Evolutionary conservation across 2,113 vertebrate species (phyloP).

Genomic region (Ellobius talpinus): DNA sequence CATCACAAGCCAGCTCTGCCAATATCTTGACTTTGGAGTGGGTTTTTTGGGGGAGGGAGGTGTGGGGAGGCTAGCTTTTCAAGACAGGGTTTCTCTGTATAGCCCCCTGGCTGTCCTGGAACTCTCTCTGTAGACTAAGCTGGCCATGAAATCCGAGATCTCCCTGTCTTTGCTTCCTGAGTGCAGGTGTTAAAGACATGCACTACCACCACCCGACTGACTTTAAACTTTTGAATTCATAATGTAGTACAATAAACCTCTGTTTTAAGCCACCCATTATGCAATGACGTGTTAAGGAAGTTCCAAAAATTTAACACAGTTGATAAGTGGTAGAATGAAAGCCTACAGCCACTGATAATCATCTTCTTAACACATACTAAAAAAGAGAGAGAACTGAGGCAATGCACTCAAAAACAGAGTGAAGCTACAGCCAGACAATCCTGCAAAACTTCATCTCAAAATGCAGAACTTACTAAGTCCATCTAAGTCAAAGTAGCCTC

Average conservation of each 20-base stretch:
- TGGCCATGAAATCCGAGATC: not conserved
- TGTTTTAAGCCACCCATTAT: not conserved
- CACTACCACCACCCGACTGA: not conserved
- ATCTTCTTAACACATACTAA: not conserved
- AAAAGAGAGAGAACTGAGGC: not conserved
- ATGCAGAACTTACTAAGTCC: not conserved
- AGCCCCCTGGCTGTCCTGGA: not conserved
- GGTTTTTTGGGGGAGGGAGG: fast-evolving
- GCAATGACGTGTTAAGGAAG: conserved; percentile 16
- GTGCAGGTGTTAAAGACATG: not conserved
- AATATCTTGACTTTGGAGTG: not conserved
- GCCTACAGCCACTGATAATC: not conserved
- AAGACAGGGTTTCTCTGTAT: not conserved
- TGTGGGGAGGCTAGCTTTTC: not conserved
- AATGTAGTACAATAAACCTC: not conserved
- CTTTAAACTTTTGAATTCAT: not conserved
- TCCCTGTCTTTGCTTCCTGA: not conserved
- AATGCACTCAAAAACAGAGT: not conserved
- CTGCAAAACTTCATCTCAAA: conserved; percentile 18
- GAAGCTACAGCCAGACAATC: not conserved
- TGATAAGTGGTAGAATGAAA: not conserved
- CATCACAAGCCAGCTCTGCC: conserved; percentile 35
- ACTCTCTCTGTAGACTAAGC: not conserved
- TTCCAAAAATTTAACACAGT: not conserved
- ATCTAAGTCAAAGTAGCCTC: not conserved